Base-by-base conservation (phyloP, 2,797 vertebrate species). In the Malacoctenus gilli region DNA sequence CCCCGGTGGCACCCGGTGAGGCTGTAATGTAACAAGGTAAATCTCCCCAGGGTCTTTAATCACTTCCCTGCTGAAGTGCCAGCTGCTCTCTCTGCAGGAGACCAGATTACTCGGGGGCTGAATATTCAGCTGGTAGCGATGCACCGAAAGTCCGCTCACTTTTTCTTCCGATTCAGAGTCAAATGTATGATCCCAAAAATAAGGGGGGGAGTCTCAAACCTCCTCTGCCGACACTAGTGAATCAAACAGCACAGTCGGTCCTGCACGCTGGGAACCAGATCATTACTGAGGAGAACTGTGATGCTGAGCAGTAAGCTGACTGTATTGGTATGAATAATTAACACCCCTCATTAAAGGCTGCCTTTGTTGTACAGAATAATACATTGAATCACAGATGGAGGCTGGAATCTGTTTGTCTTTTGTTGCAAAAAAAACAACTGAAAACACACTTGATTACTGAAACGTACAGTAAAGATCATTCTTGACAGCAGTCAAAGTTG, bases 11-110 rank as follows among this genome's bases (percentile, higher is more conserved):
- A n/a, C 77, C 75, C 70, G 71, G 43, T 76, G 62, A 81, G 75
- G 61, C 63, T 72, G 53, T 79, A 84, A 81, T 81, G 74, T 64
- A 79, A 84, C 78, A 73, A 78, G 59, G 68, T 77, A 79, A 76
- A 80, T 65, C 69, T 68, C 75, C 46, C 61, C 16, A n/a, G 52
- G 77, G 68, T 59, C 42, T 83, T 72, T 85, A 84, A 84, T 84
- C 68, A 37, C 68, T 64, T 77, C 81, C 81, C 83, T 68, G 72
- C 79, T 73, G 63, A 79, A 80, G 35, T 12, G 75, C 58, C 85
- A 86, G 80, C 81, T 86, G 84, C 50, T 59, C 41, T 74, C 73
- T 59, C 76, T 39, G 70, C 63, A 63, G 76, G 81, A 43, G 55
- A 21, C 18, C 13, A 15, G 74, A 75, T 84, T 66, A 81, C 28